phyloP scores from a whole-genome alignment of 92 coral and sea anemone species.

The Desmophyllum pertusum region DNA sequence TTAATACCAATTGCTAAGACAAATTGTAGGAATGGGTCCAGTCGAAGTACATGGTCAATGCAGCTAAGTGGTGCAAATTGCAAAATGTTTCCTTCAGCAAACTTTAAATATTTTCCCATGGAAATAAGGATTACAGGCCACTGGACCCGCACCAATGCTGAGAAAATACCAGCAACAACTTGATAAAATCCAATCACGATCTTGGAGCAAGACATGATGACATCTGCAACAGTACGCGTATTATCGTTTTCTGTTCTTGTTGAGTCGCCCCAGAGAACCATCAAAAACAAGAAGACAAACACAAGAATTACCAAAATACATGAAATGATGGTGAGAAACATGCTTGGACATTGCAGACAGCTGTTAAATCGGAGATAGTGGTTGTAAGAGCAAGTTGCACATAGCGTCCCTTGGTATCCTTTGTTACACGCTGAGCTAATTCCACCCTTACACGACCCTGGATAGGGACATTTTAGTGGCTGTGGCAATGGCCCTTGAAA shows the following conservation, averaged over 20 bases:
- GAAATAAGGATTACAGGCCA: slow-evolving; percentile 47
- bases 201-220: slow-evolving; percentile 53
- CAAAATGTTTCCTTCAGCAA: slow-evolving; percentile 45
- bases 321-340: not conserved
- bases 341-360: slow-evolving; percentile 35
- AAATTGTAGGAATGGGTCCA: slow-evolving; percentile 22
- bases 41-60: not conserved
- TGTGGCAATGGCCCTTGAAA: slow-evolving; percentile 37
- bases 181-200: slow-evolving; percentile 56
- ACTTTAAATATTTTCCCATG: slow-evolving; percentile 38
- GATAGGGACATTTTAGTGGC: slow-evolving; percentile 42
- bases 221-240: slow-evolving; percentile 50
- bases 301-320: slow-evolving; percentile 32
- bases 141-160: slow-evolving; percentile 41
- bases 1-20: slow-evolving; percentile 3
- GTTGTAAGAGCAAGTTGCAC: not conserved
- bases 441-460: slow-evolving; percentile 12
- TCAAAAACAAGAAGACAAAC: slow-evolving; percentile 25
- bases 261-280: slow-evolving; percentile 49
- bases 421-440: not conserved
- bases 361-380: slow-evolving; percentile 40
- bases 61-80: slow-evolving; percentile 38
- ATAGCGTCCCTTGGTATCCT: not conserved
- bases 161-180: slow-evolving; percentile 49
- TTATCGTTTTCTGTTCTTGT: slow-evolving; percentile 35